Evolutionary conservation across 1,140 invertebrate species (phyloP).

Genomic region (Rhyzopertha dominica): DNA sequence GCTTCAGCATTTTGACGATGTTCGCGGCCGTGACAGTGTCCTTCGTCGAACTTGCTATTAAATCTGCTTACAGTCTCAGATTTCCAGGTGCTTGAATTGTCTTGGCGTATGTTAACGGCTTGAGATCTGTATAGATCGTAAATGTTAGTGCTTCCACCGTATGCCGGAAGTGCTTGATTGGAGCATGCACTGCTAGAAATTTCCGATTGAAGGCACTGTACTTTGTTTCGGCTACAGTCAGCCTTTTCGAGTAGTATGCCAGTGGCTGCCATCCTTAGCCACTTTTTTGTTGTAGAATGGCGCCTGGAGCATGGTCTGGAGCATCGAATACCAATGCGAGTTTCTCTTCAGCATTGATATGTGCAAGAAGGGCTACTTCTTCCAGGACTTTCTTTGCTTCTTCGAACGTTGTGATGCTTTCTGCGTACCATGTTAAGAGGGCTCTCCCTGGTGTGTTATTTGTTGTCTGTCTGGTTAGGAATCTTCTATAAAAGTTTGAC

Average conservation of each 20-base stretch:
- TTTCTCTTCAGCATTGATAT: conserved; percentile 24
- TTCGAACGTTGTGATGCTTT: conserved; percentile 21
- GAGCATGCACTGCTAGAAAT: conserved; percentile 45
- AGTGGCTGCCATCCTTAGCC: conserved; percentile 16
- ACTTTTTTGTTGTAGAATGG: conserved; percentile 30
- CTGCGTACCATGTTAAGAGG: conserved; percentile 29
- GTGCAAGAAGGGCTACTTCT: conserved; percentile 28
- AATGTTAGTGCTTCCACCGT: conserved; percentile 29
- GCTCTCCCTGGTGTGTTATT: conserved; percentile 19
- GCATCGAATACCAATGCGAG: conserved; percentile 30
- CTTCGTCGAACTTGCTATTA: no score
- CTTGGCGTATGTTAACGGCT: conserved; percentile 23
- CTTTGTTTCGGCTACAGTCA: conserved; percentile 33
- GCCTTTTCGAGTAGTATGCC: conserved; percentile 24
- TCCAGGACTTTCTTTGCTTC: conserved; percentile 25
- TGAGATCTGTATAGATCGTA: conserved; percentile 25
- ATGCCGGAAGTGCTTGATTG: conserved; percentile 27
- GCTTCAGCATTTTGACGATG: no score
- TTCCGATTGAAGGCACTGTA: conserved; percentile 46
- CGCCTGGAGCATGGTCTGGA: conserved; percentile 31
- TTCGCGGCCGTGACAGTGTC: no score
- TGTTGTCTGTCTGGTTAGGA: conserved; percentile 28
- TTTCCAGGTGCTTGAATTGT: conserved; percentile 33
- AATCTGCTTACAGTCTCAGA: no score
- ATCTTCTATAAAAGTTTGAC: conserved; percentile 39